Conservation (phyloP, 2,888 invertebrate species). For the Hyles lineata region DNA sequence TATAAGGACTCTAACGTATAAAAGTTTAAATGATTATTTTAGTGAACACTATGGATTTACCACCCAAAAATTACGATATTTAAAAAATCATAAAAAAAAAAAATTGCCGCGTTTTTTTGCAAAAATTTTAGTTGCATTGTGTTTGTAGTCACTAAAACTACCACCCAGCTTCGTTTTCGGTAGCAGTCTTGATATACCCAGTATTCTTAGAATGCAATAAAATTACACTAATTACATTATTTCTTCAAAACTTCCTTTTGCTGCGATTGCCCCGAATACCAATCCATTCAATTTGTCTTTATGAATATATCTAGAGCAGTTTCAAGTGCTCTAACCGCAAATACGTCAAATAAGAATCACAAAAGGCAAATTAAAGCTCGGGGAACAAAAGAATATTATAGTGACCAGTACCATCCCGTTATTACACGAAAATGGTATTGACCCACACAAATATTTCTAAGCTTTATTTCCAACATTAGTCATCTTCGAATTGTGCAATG, state of each 20-base stretch:
- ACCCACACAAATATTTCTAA: background rate
- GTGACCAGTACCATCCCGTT: slow-evolving; percentile 7
- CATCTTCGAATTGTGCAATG: background rate
- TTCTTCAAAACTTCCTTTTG: slow-evolving; percentile 4
- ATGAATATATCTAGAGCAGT: slow-evolving; percentile 27
- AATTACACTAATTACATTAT: slow-evolving; percentile 5
- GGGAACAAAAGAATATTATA: slow-evolving; percentile 19
- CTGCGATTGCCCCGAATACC: slow-evolving; percentile 23
- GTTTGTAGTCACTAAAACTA: too few species aligned
- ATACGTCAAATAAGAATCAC: background rate
- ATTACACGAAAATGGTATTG: slow-evolving; percentile 7
- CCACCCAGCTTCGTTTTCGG: too few species aligned
- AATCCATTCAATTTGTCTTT: slow-evolving; percentile 13
- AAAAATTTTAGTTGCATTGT: too few species aligned
- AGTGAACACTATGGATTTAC: too few species aligned
- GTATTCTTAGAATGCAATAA: background rate
- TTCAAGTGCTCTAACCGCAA: slow-evolving; percentile 19
- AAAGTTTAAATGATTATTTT: too few species aligned
- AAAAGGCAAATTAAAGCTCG: slow-evolving; percentile 6
- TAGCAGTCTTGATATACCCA: too few species aligned
- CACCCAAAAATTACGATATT: too few species aligned
- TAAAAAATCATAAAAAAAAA: too few species aligned
- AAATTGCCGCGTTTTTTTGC: too few species aligned
- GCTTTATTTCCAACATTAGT: background rate
- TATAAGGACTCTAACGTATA: too few species aligned